These are phyloP conservation scores for Zenarchopterus dispar DNA, from an alignment of 2,797 vertebrate genomes.

Conservation along the genomic window DNA sequence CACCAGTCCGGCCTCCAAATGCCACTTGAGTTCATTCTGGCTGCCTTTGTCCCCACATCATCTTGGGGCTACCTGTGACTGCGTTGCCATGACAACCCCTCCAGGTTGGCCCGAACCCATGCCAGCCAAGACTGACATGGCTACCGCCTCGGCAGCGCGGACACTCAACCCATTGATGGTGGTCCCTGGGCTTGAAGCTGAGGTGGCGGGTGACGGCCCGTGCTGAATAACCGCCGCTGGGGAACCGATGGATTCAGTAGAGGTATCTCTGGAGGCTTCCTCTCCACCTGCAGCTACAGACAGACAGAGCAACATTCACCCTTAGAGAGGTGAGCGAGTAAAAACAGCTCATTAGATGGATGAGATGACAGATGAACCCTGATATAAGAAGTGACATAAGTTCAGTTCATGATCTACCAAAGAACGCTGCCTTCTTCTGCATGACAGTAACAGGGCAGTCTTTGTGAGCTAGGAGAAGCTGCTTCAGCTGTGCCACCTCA, in stretches of 20 bases:
- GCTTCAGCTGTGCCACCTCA: conserved; percentile 95
- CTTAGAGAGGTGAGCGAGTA: conserved; percentile 81
- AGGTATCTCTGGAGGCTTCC: conserved; percentile 88
- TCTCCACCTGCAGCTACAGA: conserved; percentile 80
- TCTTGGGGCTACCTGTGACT: conserved; percentile 92
- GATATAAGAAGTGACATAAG: conserved; percentile 22
- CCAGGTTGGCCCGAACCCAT: conserved; percentile 90
- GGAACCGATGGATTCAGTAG: conserved; percentile 84
- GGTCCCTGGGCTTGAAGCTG: conserved; percentile 75
- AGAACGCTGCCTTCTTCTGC: conserved; percentile 94
- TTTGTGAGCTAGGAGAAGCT: conserved; percentile 95
- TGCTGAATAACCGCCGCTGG: conserved; percentile 90
- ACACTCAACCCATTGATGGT: conserved; percentile 90
- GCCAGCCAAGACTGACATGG: conserved; percentile 92
- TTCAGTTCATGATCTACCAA: conserved; percentile 81
- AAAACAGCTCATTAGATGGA: conserved; percentile 74
- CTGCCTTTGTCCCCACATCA: conserved; percentile 82
- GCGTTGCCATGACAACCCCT: conserved; percentile 82
- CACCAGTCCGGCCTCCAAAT: conserved; percentile 60
- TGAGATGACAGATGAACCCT: conserved; percentile 60
- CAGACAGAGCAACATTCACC: conserved; percentile 79
- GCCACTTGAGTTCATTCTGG: conserved; percentile 65
- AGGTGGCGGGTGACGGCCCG: conserved; percentile 75
- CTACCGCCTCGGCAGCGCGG: conserved; percentile 92
- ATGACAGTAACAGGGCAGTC: conserved; percentile 95